Base-by-base conservation (phyloP, 1,140 invertebrate species). In the Pachyrhynchus sulphureomaculatus region DNA sequence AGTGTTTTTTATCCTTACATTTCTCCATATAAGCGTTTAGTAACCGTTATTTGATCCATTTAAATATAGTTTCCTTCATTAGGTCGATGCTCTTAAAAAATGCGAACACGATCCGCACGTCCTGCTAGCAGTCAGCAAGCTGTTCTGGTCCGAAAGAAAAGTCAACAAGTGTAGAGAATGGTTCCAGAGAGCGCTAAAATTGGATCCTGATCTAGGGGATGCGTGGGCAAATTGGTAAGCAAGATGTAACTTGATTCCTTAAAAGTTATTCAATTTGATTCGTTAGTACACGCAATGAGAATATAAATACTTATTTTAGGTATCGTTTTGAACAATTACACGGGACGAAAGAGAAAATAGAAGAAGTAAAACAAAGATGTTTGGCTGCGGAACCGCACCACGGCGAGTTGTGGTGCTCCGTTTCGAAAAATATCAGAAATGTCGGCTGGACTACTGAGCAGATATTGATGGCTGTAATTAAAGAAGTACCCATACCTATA, bases 91-190 rank as follows among this genome's bases (percentile, higher is more conserved):
- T 1, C 76, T 99, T 3, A 98, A 98, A 76, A 94, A 95, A 75
- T 99, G 96, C 77, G 96, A 99, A 81, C 96, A 99, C 75, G 95
- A 99, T 83, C 89, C 95, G 0, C 84, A 97, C 77, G 96, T 99
- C 1, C 81, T 99, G 4, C 77, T 99, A 39, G 95, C 97, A 0
- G 95, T 96, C 0, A 94, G 96, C 0, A 96, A 96, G 74, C 80
- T 99, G 52, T 96, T 99, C 73, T 99, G 97, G 97, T 88, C 90
- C 18, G 95, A 99, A 76, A 82, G 93, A 60, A 98, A 97, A 78
- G 84, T 95, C 6, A 86, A 86, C 42, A 99, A 99, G 74, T 96
- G 95, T 63, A 80, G 97, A 29, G 93, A 98, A 71, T 99, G 98
- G 97, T 99, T 99, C 73, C 93, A 96, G 70, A 80, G 94, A 49